Conservation (phyloP, 2,797 vertebrate species). For the Cynopterus sphinx region DNA sequence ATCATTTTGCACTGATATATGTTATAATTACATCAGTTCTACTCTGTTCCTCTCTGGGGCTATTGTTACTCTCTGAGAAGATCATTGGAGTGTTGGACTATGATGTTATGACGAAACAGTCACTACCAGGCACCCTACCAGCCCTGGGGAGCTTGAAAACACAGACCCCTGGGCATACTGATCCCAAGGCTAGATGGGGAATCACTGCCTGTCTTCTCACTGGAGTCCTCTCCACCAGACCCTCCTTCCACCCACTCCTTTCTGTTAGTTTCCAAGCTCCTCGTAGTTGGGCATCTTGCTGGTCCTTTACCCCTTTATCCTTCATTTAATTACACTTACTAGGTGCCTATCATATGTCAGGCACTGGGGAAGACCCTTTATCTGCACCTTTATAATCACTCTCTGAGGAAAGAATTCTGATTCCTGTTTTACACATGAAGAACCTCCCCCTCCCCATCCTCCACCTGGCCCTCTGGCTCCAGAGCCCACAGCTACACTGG, state of each 20-base stretch:
- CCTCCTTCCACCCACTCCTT: not conserved
- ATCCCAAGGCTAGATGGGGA: not conserved
- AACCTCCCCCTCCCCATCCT: not conserved
- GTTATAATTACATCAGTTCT: slow-evolving; percentile 27
- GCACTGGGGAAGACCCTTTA: not conserved
- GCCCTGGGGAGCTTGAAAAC: not conserved
- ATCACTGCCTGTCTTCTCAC: not conserved
- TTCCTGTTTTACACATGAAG: not conserved
- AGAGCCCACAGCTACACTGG: not conserved
- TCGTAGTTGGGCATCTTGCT: not conserved
- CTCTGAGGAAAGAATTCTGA: not conserved
- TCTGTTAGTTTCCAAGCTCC: not conserved
- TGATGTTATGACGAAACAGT: slow-evolving; percentile 6
- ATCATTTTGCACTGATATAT: slow-evolving; percentile 38
- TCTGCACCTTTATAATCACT: not conserved
- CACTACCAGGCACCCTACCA: not conserved
- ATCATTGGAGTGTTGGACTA: slow-evolving; percentile 30
- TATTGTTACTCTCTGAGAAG: slow-evolving; percentile 37
- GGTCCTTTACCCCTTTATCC: not conserved
- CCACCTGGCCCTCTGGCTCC: not conserved
- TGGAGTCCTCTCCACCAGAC: slow-evolving; percentile 36
- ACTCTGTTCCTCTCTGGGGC: not conserved
- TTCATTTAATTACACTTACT: not conserved
- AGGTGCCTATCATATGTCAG: not conserved
- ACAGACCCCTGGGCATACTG: not conserved